Evolutionary conservation across 2,797 vertebrate species (phyloP), one percentile per base, ranked within the genome.

Genomic region (Pygocentrus nattereri): DNA sequence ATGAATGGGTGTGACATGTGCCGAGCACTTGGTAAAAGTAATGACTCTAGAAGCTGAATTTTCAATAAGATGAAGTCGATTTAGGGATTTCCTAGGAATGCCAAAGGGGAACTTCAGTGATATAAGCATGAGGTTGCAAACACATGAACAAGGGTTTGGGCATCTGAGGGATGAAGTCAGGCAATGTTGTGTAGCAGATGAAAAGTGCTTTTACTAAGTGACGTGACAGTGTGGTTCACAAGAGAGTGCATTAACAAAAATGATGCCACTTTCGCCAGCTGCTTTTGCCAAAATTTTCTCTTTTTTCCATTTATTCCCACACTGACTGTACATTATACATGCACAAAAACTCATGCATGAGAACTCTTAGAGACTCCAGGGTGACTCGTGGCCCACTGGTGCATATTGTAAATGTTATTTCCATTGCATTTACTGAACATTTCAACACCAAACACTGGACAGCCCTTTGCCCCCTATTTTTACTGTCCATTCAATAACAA

Each of bases 1-100:
- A 5, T 30, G 41, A 75, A 76, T 50, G 8, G 47, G 15, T 50
- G 61, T 76, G 62, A 49, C 8, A 41, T 62, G 41, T 64, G 59
- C 59, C 50, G 16, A 50, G 59, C n/a, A 64, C 64, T 50, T 23
- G 49, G 49, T 16, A 50, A 11, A 16, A 52, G 50, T 0, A 18
- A n/a, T 19, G 21, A 23, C 54, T 56, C 5, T 11, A 34, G 47
- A 25, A 34, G 47, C 30, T 7, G n/a, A 38, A 77, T 11, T 38
- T 23, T 38, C 19, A 65, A 67, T 38, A 10, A n/a, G 7, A 2
- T 52, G 61, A 23, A 52, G 21, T 34, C 25, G 4, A 54, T 25
- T 25, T 11, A 38, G 30, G 7, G 12, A 47, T 67, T 52, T 52
- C 15, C 27, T 25, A 62, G 58, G 47, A 47, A 49, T 15, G 49